Evolutionary conservation across 2,113 vertebrate species (phyloP), one percentile per base, ranked within the genome.

Genomic region (Apus apus): DNA sequence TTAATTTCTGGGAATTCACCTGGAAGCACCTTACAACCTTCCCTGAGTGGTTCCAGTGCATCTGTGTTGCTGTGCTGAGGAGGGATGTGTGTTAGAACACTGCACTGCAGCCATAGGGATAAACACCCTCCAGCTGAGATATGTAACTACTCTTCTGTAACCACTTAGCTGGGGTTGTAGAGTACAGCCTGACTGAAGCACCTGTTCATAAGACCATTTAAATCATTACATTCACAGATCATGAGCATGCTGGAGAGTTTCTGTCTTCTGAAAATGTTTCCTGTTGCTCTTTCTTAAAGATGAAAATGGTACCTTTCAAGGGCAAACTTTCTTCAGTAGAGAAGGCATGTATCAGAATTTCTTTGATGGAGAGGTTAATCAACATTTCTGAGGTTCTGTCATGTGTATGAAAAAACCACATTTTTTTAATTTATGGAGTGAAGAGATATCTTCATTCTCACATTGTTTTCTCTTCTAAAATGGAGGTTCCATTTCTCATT

Each of bases 111-210:
- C 48, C 68, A 45, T 0, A 0, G 61, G 8, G 8, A 54, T 36
- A 84, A 57, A 57, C 20, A 30, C 38, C 10, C 58, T 78, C 45
- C 30, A 65, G 20, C 27, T 72, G 40, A 87, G 53, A 57, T 19
- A 9, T 0, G 0, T 38, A 87, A 53, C 7, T 0, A 1, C 14
- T 64, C 26, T 40, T 87, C 45, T 72, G 32, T 40, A 64, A 43
- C 12, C 14, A 66, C 34, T 65, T 68, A 51, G 8, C 14, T 82
- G 50, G 65, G 53, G 45, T 86, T 70, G 38, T 50, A 45, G 17
- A 53, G 20, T 32, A n/a, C 50, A 64, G 32, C 22, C 40, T 61
- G 36, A 5, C 53, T 75, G 38, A 85, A 72, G 21, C 53, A 75
- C 10, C 8, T 82, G 3, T 32, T 81, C 13, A 51, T 77, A 34